Evolutionary conservation across 37 sponge, comb jelly and placozoan genomes (phyloP), one percentile per base, ranked within the genome.

Genomic region (Halichondria panicea): DNA sequence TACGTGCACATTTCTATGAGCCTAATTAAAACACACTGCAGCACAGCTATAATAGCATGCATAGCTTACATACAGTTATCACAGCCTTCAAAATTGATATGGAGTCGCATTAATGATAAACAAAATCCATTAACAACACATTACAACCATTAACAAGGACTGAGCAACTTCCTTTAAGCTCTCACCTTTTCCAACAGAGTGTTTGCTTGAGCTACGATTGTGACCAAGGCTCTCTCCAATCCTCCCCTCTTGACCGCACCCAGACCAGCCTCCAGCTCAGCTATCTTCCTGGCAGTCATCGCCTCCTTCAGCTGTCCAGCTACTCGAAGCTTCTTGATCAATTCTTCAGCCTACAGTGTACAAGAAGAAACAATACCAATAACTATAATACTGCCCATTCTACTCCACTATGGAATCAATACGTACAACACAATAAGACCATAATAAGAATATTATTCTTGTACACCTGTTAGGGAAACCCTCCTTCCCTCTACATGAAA

Each of bases 241-340:
- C 66, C 66, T 65, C 66, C 66, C 42, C 22, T 65, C 42, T 65
- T 65, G 22, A 42, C 69, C 28, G 2, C 69, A 68, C 31, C 30
- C 21, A 68, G 7, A 30, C 24, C 69, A 6, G 4, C 2, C 30
- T 68, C 46, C 69, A 68, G 69, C n/a, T 18, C 43, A 15, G 3
- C 48, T 3, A 68, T 45, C 48, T 68, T 35, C 3, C 69, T 18
- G 30, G 45, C 42, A 11, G 21, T 28, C 18, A 28, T 19, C 21
- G 69, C 69, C 21, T 68, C 48, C 25, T 15, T 18, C 3, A 68
- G 69, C 18, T 43, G 11, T 5, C 35, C 9, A n/a, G 42, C 12
- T 35, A 40, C 66, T n/a, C 35, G 12, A 11, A 65, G n/a, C n/a
- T 65, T 68, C 42, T 41, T 58, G 12, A 58, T 7, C 25, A 58